A percentile compares a stretch with the other conserved stretches of the same genome.
These are phyloP conservation scores for Lanius ludovicianus DNA, from an alignment of 2,113 vertebrate genomes.

Conservation along the genomic window DNA sequence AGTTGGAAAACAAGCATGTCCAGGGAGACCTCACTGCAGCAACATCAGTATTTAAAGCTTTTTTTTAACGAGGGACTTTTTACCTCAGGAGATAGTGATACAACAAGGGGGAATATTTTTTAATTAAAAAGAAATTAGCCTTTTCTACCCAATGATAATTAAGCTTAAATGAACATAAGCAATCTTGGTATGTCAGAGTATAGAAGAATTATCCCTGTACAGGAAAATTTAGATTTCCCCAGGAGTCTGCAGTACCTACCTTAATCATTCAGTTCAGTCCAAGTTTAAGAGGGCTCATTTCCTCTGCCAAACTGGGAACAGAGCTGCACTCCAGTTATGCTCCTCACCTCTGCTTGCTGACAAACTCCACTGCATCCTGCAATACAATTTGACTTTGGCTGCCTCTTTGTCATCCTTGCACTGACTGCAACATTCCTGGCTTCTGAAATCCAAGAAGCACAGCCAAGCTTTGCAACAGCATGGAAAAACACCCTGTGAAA, in stretches of 20 bases:
- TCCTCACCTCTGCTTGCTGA: neutral
- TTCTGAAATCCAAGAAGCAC: neutral
- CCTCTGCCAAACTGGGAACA: neutral
- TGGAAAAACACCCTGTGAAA: neutral
- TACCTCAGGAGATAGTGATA: fast-evolving
- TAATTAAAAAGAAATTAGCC: neutral
- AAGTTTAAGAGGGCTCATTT: neutral
- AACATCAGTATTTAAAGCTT: neutral
- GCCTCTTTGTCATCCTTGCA: neutral
- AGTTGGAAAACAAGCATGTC: neutral
- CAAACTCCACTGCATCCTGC: neutral
- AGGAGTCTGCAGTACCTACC: neutral
- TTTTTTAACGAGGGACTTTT: neutral
- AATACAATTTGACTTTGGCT: neutral
- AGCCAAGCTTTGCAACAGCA: neutral
- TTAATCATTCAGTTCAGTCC: neutral
- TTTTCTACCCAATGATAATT: neutral
- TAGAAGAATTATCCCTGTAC: neutral
- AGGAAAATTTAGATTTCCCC: neutral
- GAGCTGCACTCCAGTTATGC: neutral
- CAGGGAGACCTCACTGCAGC: neutral
- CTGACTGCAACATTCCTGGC: neutral
- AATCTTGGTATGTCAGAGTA: neutral
- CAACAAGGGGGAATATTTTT: neutral
- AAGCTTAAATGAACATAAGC: neutral